A percentile compares a stretch with the other conserved stretches of the same genome.
Evolutionary conservation across 2,888 invertebrate species (phyloP).

Genomic region (Leptothorax acervorum): DNA sequence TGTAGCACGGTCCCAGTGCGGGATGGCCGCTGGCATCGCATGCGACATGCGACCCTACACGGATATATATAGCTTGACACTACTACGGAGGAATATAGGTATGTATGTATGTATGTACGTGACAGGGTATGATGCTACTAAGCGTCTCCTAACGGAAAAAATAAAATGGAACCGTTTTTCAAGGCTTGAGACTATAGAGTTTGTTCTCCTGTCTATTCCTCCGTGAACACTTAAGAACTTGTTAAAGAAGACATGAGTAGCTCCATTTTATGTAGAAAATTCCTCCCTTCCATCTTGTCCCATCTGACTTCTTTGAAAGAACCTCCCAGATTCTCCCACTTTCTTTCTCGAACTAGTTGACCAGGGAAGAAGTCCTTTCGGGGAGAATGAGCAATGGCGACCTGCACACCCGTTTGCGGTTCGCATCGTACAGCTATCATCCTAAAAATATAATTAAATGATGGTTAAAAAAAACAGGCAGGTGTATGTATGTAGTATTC

Average conservation of each 20-base stretch:
- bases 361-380: conserved; percentile 95
- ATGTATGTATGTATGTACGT: too few species aligned
- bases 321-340: conserved; percentile 98
- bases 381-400: conserved; percentile 95
- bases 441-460: conserved; percentile 81
- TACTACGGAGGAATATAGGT: too few species aligned
- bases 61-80: too few species aligned
- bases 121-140: too few species aligned
- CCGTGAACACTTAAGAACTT: conserved; percentile 87
- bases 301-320: conserved; percentile 96
- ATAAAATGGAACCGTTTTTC: too few species aligned
- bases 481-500: not conserved
- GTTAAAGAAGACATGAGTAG: conserved; percentile 96
- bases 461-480: not conserved
- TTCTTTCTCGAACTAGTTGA: conserved; percentile 94
- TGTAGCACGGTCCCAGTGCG: too few species aligned
- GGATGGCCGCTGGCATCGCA: too few species aligned
- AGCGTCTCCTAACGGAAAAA: too few species aligned
- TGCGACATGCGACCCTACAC: too few species aligned
- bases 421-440: conserved; percentile 97
- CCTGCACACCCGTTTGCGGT: conserved; percentile 94
- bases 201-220: too few species aligned
- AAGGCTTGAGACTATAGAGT: too few species aligned
- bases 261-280: conserved; percentile 98
- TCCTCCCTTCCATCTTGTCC: conserved; percentile 98